Percentiles rank a stretch among this genome's conserved stretches.
Conservation (phyloP, 2,888 invertebrate species). For the Chloroclystis v-ata region DNA sequence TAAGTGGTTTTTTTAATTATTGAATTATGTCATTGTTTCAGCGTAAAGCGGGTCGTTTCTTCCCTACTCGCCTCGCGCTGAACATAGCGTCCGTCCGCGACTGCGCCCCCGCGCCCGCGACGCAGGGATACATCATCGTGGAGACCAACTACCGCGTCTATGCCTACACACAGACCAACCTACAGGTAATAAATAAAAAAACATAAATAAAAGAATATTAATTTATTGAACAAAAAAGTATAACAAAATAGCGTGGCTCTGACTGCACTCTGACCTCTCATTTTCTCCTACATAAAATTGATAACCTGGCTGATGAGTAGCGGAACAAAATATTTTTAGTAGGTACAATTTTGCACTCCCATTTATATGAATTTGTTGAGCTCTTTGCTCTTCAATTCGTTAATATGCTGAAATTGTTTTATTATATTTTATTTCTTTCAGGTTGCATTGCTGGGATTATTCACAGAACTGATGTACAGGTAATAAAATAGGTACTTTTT, state of each 20-base stretch:
- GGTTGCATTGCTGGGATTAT: slow-evolving; percentile 93
- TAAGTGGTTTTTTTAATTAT: no score
- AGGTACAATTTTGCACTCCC: no score
- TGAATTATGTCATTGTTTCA: slow-evolving; percentile 41
- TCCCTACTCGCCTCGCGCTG: slow-evolving; percentile 94
- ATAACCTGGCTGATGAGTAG: no score
- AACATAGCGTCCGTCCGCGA: slow-evolving; percentile 83
- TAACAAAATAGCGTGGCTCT: no score
- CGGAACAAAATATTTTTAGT: no score
- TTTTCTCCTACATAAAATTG: no score
- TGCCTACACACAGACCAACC: slow-evolving; percentile 94
- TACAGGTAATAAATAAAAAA: slow-evolving; percentile 75
- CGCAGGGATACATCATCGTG: slow-evolving; percentile 86
- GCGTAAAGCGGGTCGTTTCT: slow-evolving; percentile 94
- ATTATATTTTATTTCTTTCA: neutral
- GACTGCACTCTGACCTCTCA: no score
- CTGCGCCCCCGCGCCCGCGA: slow-evolving; percentile 49
- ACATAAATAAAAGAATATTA: no score
- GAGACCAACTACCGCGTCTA: slow-evolving; percentile 97
- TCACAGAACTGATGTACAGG: slow-evolving; percentile 95
- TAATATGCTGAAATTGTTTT: neutral
- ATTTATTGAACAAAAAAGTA: no score
- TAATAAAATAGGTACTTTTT: no score
- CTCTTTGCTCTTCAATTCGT: no score
- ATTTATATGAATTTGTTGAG: no score